A percentile compares a stretch with the other conserved stretches of the same genome.
Conservation (phyloP, 1,140 invertebrate genomes). For the Anoplolepis gracilipes region DNA sequence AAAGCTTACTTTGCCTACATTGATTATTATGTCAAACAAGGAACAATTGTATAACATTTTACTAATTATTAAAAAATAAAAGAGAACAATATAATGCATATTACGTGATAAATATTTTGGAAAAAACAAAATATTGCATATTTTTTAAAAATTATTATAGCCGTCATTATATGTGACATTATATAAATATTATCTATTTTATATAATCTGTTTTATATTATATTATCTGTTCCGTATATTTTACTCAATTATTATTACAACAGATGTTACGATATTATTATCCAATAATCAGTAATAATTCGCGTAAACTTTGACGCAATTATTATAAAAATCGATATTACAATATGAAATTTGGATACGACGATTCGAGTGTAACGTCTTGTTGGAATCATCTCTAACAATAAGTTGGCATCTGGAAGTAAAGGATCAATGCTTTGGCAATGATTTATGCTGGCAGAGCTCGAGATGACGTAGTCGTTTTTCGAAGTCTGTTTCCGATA, state of each 20-base stretch:
- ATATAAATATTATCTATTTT: neutral
- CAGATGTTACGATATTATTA: neutral
- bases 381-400: neutral
- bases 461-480: slow-evolving; percentile 65
- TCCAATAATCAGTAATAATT: neutral
- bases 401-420: slow-evolving; percentile 29
- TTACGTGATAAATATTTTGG: neutral
- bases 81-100: neutral
- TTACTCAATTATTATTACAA: neutral
- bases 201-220: no score
- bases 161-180: neutral
- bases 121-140: slow-evolving; percentile 7
- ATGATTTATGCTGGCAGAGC: slow-evolving; percentile 69
- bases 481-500: slow-evolving; percentile 72
- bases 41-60: neutral
- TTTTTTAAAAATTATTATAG: neutral
- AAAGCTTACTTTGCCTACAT: neutral
- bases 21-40: neutral
- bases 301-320: neutral
- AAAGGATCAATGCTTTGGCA: slow-evolving; percentile 50
- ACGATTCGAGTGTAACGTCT: neutral
- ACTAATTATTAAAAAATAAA: neutral
- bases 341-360: neutral
- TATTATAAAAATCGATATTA: neutral
- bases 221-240: neutral